Evolutionary conservation across 2,888 invertebrate genomes (phyloP), one percentile per base, ranked within the genome.

Genomic region (Gryllus longicercus): DNA sequence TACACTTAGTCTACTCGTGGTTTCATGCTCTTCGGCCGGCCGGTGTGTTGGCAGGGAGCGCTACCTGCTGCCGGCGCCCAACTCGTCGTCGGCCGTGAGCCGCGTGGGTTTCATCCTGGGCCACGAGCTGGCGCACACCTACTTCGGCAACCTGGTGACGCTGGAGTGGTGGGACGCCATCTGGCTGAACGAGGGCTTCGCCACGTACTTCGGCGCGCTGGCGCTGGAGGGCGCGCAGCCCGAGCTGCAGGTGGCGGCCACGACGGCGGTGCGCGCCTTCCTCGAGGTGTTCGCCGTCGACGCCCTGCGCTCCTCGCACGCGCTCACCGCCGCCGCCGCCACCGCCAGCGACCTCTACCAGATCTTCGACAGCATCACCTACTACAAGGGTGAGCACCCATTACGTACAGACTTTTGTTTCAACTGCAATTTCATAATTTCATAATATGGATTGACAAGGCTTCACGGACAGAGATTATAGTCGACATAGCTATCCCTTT

Each of bases 291-390:
- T 88, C 81, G 84, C 84, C 14, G 82, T 87, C 16, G 89, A 89
- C 83, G 85, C 87, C 10, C 84, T 87, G 11, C 85, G 86, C 63
- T 85, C 88, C 0, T 87, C 88, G 8, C 89, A 89, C 83, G 88
- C 89, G 21, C 86, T 89, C 79, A 87, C 86, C 18, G 86, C 88
- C 79, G 84, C 86, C 51, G 88, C 89, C 23, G 83, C 85, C 16
- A 85, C 87, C 81, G 88, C 88, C 0, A 86, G 86, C 78, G 88
- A 89, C 84, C 88, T 89, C 76, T 85, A 85, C 75, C 87, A 88
- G 82, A 87, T 89, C 2, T 89, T 89, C 83, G 89, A 89, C 83
- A 82, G 85, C 23, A 89, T 90, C 81, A 87, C 88, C 3, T 89
- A 90, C 82, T 85, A 85, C 75, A 92, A 88, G 89, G 92, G 88